Evolutionary conservation across 2,888 invertebrate genomes (phyloP), one percentile per base, ranked within the genome.

Genomic region (Sarcophaga subvicina): DNA sequence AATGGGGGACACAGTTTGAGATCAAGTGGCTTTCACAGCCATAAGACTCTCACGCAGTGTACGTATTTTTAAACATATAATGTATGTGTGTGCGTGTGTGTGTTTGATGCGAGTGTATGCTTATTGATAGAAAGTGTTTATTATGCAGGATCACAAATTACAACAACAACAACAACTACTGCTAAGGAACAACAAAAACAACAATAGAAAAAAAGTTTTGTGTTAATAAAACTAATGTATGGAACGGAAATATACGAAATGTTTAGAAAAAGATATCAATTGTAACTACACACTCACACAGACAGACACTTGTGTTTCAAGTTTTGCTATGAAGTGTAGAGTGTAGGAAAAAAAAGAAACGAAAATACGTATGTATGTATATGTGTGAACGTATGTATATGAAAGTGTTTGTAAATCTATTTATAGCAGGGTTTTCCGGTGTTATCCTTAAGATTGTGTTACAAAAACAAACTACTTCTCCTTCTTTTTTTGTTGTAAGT

Each of bases 121-220:
- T 60, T 85, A 76, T 72, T 62, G 67, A 64, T 77, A 81, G 67
- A 64, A 70, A 80, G 60, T 75, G 70, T 47, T 20, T 75, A 84
- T 79, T 83, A 84, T 75, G 75, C 79, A 60, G 83, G 79, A 70
- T 84, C 83, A 83, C 83, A 83, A 83, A 79, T 75, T 83, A 75
- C 69, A 69, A 83, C 64, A 77, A 14, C 27, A 82, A 20, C 37
- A 63, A 49, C 45, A 63, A 70, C 60, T 25, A n/a, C 0, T 1
- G 8, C 37, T 8, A 37, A 49, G 27, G 22, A 72, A n/a, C 59
- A 60, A 27, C 47, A 73, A 27, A 20, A 73, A 27, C 11, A 60
- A 25, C n/a, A 73, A n/a, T 54, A 49, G 27, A 70, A 71, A 47
- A 63, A 70, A 75, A 83, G 70, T 47, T 75, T 47, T 60, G 20